phyloP scores from a whole-genome alignment of 2,113 vertebrate genomes.

The Heteronetta atricapilla region DNA sequence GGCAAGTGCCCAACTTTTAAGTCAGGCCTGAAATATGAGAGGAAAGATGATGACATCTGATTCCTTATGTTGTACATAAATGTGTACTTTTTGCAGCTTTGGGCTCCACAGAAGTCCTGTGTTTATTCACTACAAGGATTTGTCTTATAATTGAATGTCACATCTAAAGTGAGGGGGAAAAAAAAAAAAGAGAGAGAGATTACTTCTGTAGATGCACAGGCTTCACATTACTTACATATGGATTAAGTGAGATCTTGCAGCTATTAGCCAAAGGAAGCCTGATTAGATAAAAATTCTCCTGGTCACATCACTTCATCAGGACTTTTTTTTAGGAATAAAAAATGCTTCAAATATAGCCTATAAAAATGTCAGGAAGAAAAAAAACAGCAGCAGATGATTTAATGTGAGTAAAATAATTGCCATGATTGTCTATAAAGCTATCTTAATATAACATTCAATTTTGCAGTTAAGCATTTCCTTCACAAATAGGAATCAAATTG shows the following conservation, averaged over 20 bases:
- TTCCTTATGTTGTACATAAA: not conserved
- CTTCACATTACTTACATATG: not conserved
- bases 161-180: not conserved
- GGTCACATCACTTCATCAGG: not conserved
- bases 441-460: conserved; percentile 21
- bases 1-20: not conserved
- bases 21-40: not conserved
- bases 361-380: not conserved
- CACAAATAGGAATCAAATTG: conserved; percentile 8
- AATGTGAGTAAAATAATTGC: conserved; percentile 27
- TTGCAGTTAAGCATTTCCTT: conserved; percentile 31
- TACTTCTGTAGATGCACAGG: not conserved
- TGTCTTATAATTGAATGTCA: not conserved
- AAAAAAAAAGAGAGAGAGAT: not conserved
- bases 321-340: conserved; percentile 11
- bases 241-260: not conserved
- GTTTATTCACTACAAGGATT: not conserved
- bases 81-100: not conserved
- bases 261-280: not conserved
- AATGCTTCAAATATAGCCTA: conserved; percentile 11
- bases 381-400: not conserved
- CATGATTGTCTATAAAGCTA: conserved; percentile 7
- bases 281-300: conserved; percentile 19
- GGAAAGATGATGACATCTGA: not conserved
- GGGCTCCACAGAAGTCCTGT: not conserved